phyloP scores from a whole-genome alignment of 35 echinoderm and acorn worm species.

The Ophiothrix spiculata region DNA sequence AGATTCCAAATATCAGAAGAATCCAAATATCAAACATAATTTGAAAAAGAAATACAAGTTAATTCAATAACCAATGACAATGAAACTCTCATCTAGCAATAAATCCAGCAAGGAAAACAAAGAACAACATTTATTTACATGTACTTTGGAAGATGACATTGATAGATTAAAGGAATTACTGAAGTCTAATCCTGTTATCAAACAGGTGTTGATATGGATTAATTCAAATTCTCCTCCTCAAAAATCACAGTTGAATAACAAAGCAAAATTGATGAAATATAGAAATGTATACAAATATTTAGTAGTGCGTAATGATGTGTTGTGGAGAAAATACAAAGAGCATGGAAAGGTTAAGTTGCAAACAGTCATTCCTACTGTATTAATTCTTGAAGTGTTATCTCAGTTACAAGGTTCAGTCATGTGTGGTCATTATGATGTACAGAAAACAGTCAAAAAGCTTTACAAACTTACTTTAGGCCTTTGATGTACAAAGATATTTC shows the following conservation, averaged over 20 bases:
- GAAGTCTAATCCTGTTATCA: not conserved
- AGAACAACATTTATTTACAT: not conserved
- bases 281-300: slow-evolving; percentile 13
- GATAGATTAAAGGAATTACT: not conserved
- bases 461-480: not conserved
- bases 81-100: not conserved
- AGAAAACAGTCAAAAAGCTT: slow-evolving; percentile 19
- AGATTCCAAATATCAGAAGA: not conserved
- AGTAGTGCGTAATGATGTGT: slow-evolving; percentile 8
- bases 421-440: not conserved
- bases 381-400: not conserved
- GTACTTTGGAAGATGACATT: not conserved
- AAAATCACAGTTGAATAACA: not conserved
- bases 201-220: not conserved
- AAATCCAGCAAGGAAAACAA: not conserved
- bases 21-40: not conserved
- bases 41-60: not conserved
- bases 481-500: no score
- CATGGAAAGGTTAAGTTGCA: not conserved
- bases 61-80: not conserved
- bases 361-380: not conserved
- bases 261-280: not conserved
- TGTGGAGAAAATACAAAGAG: not conserved
- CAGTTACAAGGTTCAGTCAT: not conserved
- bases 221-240: no score